Evolutionary conservation across 2,888 invertebrate species (phyloP).

Genomic region (Agrotis exclamationis): DNA sequence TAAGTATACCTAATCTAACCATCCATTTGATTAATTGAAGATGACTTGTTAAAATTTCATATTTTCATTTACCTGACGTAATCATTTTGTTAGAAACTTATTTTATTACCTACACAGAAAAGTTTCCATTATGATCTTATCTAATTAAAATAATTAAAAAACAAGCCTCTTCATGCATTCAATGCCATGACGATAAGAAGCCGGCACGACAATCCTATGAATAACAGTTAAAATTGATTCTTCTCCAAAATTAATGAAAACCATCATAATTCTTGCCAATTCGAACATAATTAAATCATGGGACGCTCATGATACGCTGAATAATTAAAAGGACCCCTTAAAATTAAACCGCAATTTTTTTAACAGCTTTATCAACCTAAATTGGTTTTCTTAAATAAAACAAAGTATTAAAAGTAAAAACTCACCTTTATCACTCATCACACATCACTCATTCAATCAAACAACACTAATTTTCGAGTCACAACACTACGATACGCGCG

Average conservation of each 20-base stretch:
- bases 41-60: too few relatives aligned
- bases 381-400: background rate
- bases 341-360: slow-evolving; percentile 26
- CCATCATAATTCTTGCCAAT: slow-evolving; percentile 7
- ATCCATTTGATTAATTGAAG: too few relatives aligned
- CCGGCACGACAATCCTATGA: background rate
- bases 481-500: slow-evolving; percentile 61
- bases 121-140: too few relatives aligned
- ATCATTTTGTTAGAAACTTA: too few relatives aligned
- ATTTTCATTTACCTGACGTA: too few relatives aligned
- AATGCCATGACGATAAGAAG: background rate
- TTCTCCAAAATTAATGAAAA: slow-evolving; percentile 36
- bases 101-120: too few relatives aligned
- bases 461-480: slow-evolving; percentile 53
- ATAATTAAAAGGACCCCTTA: slow-evolving; percentile 32
- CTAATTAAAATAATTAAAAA: background rate
- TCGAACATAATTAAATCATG: slow-evolving; percentile 32
- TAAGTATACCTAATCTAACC: too few relatives aligned
- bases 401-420: background rate
- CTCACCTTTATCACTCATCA: slow-evolving; percentile 56
- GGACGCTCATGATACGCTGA: slow-evolving; percentile 11
- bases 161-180: background rate
- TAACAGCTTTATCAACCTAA: background rate
- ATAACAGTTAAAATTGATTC: slow-evolving; percentile 30
- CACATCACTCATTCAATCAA: slow-evolving; percentile 54